Evolutionary conservation across 2,797 vertebrate species (phyloP).

Genomic region (Ispidina lecontei): DNA sequence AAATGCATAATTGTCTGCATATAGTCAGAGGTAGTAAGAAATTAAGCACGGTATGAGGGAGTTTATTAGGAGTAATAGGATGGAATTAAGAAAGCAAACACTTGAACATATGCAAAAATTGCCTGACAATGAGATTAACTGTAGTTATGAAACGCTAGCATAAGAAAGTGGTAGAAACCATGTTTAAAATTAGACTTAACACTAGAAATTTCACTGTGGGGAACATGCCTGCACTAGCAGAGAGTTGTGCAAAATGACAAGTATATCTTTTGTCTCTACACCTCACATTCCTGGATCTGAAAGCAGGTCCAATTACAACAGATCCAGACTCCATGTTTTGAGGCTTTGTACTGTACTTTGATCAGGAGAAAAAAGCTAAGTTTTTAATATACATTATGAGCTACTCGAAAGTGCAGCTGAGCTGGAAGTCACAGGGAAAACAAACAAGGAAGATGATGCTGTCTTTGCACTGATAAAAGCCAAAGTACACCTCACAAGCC

Average conservation of each 20-base stretch:
- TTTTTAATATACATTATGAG: background rate
- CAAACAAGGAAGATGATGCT: background rate
- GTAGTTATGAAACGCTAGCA: background rate
- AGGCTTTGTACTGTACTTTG: background rate
- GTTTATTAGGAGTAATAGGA: constrained; percentile 31
- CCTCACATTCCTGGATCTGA: background rate
- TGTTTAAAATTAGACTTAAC: constrained; percentile 11
- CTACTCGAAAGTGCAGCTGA: background rate
- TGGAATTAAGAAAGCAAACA: constrained; percentile 9
- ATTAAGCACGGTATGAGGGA: constrained; percentile 17
- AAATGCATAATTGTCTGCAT: background rate
- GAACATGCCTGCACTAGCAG: background rate
- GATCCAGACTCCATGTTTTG: background rate
- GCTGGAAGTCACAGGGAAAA: background rate
- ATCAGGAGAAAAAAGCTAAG: background rate
- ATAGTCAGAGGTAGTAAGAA: constrained; percentile 11
- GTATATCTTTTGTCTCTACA: background rate
- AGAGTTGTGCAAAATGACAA: background rate
- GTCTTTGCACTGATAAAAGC: background rate
- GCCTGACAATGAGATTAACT: constrained; percentile 16
- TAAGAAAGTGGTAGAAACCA: constrained; percentile 19
- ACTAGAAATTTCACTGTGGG: background rate
- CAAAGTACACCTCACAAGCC: background rate
- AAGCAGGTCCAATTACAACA: background rate
- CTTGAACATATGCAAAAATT: constrained; percentile 19